These are phyloP conservation scores for Gandaritis pyraliata DNA, from an alignment of 2,888 invertebrate genomes.

Conservation along the genomic window DNA sequence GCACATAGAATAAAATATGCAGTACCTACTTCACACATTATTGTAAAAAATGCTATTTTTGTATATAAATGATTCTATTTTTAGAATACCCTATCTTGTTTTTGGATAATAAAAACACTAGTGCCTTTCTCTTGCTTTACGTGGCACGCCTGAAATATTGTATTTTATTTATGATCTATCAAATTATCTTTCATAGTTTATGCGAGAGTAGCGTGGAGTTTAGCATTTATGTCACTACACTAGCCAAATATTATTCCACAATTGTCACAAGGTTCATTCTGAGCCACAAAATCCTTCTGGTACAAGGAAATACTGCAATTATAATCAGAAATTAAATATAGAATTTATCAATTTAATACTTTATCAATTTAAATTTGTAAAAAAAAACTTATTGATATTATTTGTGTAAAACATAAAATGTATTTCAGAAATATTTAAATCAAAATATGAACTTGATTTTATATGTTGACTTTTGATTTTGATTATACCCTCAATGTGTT, in stretches of 20 bases:
- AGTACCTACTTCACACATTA: too few species aligned
- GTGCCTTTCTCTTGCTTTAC: constrained; percentile 34
- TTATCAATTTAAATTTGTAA: too few species aligned
- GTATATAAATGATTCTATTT: constrained; percentile 24
- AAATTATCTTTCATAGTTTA: background rate
- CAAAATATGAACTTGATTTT: constrained; percentile 1
- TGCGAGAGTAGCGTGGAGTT: too few species aligned
- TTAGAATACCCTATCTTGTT: constrained; percentile 3
- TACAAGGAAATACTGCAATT: too few species aligned
- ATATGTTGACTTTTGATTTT: background rate
- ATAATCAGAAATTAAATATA: background rate
- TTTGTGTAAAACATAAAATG: constrained; percentile 4
- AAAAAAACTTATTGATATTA: background rate
- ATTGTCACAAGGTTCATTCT: too few species aligned
- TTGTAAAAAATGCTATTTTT: constrained; percentile 11
- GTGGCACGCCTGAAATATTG: constrained; percentile 24
- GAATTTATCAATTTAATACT: background rate
- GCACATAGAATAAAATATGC: background rate
- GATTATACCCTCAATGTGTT: constrained; percentile 3
- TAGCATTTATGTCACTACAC: too few species aligned
- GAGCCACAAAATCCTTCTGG: too few species aligned
- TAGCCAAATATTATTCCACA: too few species aligned
- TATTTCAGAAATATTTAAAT: background rate
- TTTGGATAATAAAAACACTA: constrained; percentile 13
- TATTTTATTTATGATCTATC: constrained; percentile 14